Conservation (phyloP, 2,888 invertebrate species). For the Euplexia lucipara region DNA sequence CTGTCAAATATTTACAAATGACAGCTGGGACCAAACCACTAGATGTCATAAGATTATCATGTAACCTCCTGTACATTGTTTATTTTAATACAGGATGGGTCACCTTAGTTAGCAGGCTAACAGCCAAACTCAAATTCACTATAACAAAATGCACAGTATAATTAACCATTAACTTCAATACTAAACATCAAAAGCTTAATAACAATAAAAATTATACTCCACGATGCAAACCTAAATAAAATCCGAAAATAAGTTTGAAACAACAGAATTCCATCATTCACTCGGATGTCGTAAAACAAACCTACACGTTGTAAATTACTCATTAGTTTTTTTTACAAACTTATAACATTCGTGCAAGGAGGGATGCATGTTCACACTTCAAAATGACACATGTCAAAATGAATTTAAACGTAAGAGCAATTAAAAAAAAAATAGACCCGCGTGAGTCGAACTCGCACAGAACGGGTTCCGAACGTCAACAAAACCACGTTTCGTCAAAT, state of each 20-base stretch:
- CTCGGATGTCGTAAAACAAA: conserved; percentile 35
- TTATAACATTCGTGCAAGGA: background rate
- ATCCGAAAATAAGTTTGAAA: conserved; percentile 48
- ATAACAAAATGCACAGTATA: conserved; percentile 19
- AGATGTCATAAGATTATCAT: background rate
- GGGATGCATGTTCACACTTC: too few relatives aligned
- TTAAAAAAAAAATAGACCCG: too few relatives aligned
- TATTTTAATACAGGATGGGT: background rate
- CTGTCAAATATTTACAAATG: too few relatives aligned
- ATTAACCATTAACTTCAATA: conserved; percentile 28
- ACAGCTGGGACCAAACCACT: too few relatives aligned
- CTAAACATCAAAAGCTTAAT: conserved; percentile 56
- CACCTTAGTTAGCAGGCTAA: background rate
- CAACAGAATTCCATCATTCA: conserved; percentile 32
- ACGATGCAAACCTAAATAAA: conserved; percentile 47
- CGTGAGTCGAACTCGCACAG: too few relatives aligned
- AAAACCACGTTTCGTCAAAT: too few relatives aligned
- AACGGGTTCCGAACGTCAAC: too few relatives aligned
- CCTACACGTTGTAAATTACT: conserved; percentile 24
- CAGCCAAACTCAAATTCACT: background rate
- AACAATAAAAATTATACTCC: conserved; percentile 35
- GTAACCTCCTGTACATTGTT: background rate
- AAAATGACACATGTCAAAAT: too few relatives aligned
- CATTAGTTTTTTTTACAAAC: conserved; percentile 30
- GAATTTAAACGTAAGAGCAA: too few relatives aligned